These are phyloP conservation scores for Bolborhynchus lineola DNA, from an alignment of 2,113 vertebrate species.

Conservation along the genomic window DNA sequence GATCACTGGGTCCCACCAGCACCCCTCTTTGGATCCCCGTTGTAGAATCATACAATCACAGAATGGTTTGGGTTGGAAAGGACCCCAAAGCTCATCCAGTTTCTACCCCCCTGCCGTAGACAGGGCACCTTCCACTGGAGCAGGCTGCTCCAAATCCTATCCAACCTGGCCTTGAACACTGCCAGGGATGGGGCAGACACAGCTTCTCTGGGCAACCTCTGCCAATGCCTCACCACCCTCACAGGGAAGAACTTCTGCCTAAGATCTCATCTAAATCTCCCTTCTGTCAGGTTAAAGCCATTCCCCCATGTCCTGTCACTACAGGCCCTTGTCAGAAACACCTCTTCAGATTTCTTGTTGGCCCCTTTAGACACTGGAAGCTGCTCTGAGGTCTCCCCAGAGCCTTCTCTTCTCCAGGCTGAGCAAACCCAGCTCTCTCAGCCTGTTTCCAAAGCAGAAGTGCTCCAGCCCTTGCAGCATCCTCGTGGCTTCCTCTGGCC, in stretches of 20 bases:
- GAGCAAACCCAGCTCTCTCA: background rate
- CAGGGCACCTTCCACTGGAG: background rate
- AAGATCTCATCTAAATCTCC: background rate
- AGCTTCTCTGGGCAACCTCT: background rate
- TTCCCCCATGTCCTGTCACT: background rate
- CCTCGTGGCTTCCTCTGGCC: background rate
- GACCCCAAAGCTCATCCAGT: background rate
- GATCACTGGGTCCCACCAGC: background rate
- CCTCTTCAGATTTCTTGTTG: too few species aligned
- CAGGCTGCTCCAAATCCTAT: background rate
- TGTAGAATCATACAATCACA: background rate
- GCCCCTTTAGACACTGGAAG: background rate
- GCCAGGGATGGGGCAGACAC: background rate
- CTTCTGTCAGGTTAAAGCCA: background rate
- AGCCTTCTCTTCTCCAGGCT: background rate
- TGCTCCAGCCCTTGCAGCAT: background rate
- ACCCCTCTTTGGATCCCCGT: background rate
- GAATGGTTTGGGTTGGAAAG: background rate
- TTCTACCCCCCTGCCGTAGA: background rate
- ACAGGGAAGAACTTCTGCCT: background rate
- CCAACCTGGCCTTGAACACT: background rate
- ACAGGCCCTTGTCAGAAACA: background rate
- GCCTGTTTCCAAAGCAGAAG: background rate
- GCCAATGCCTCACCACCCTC: background rate
- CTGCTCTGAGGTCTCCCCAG: background rate